These are phyloP conservation scores for Solenodon paradoxus DNA, from an alignment of 2,113 vertebrate genomes.

Conservation along the genomic window DNA sequence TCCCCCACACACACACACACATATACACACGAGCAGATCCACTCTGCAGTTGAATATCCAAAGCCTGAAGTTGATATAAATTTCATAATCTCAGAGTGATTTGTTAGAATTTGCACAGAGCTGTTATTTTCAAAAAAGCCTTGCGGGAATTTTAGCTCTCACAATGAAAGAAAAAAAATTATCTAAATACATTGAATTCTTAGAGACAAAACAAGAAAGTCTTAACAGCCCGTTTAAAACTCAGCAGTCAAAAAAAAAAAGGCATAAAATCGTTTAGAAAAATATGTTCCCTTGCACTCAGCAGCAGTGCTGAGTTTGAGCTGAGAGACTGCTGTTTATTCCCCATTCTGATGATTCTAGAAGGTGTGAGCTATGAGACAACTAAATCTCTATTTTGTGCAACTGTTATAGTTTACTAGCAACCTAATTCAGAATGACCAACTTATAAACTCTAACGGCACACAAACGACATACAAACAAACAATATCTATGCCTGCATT, in stretches of 20 bases:
- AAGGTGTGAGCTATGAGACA: slow-evolving; percentile 3
- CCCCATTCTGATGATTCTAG: slow-evolving; percentile 4
- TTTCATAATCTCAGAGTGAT: slow-evolving; percentile 54
- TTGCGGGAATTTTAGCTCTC: slow-evolving; percentile 34
- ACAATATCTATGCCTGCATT: neutral
- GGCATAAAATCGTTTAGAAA: neutral
- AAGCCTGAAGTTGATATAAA: slow-evolving; percentile 45
- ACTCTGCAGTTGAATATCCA: neutral
- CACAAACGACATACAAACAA: slow-evolving; percentile 2
- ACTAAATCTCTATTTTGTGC: slow-evolving; percentile 38
- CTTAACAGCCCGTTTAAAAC: slow-evolving; percentile 35
- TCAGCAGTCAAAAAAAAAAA: neutral
- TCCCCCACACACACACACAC: neutral
- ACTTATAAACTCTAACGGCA: slow-evolving; percentile 24
- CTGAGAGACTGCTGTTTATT: neutral
- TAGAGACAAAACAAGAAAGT: slow-evolving; percentile 20
- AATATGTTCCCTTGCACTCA: slow-evolving; percentile 6
- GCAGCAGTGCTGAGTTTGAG: neutral
- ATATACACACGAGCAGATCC: neutral
- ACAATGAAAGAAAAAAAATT: slow-evolving; percentile 50
- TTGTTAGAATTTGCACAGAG: slow-evolving; percentile 59
- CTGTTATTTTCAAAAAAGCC: slow-evolving; percentile 44
- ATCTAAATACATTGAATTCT: slow-evolving; percentile 43
- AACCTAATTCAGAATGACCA: slow-evolving; percentile 14
- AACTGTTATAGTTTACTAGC: slow-evolving; percentile 45